These are phyloP conservation scores for Gymnopithys bicolor DNA, from an alignment of 2,797 vertebrate species.

Conservation along the genomic window DNA sequence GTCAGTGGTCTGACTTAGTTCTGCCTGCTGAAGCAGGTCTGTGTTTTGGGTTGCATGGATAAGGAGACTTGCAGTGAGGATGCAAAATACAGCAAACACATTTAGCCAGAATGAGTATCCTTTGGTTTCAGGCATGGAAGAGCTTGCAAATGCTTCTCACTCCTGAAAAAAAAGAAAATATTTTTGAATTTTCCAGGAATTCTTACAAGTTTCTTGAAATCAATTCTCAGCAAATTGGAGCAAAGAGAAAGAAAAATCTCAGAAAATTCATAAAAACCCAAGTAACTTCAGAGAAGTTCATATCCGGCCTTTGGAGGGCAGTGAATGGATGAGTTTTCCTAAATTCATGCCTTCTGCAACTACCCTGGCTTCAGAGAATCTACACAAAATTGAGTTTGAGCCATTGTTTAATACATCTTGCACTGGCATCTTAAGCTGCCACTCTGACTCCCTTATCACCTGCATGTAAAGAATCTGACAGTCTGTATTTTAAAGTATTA, in stretches of 20 bases:
- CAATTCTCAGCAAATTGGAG: background rate
- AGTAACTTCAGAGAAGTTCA: background rate
- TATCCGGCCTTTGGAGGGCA: background rate
- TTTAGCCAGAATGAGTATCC: background rate
- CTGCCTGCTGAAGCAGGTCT: background rate
- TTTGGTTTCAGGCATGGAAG: background rate
- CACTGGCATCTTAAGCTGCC: background rate
- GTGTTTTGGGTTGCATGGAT: background rate
- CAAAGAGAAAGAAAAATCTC: background rate
- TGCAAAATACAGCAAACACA: background rate
- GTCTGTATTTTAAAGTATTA: conserved; percentile 20
- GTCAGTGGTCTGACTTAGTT: background rate
- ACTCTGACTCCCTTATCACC: background rate
- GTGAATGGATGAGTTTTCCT: background rate
- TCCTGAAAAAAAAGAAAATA: background rate
- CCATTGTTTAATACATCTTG: background rate
- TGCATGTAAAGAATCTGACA: conserved; percentile 31
- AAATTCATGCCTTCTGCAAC: background rate
- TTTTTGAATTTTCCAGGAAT: background rate
- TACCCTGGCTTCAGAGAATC: background rate
- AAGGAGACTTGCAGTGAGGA: background rate
- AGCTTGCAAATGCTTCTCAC: background rate
- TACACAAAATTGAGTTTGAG: background rate
- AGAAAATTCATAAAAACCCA: background rate
- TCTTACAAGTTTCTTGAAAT: background rate